Evolutionary conservation across 2,888 invertebrate genomes (phyloP).

Genomic region (Chymomyza procnemis): DNA sequence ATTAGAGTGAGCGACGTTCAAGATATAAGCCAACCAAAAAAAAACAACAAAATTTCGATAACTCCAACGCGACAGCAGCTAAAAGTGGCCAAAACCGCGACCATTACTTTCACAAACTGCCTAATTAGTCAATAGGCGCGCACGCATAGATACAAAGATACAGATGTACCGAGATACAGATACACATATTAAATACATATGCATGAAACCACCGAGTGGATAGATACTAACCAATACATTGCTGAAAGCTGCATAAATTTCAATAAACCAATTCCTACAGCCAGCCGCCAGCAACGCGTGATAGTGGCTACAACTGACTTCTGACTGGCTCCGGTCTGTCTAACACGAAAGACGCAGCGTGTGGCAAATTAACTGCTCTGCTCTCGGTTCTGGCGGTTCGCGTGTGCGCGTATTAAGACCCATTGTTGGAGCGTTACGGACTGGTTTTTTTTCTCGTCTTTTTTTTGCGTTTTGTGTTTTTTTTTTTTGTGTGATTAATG

Average conservation of each 20-base stretch:
- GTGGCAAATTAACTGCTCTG: conserved; percentile 35
- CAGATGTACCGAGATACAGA: background rate
- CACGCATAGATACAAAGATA: background rate
- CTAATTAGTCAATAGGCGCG: conserved; percentile 61
- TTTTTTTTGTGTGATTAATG: conserved; percentile 61
- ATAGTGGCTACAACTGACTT: background rate
- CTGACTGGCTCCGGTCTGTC: conserved; percentile 56
- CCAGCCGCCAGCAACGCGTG: background rate
- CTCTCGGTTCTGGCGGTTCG: background rate
- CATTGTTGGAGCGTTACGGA: background rate
- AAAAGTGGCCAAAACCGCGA: conserved; percentile 17
- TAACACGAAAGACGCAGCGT: conserved; percentile 38
- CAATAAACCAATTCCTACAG: conserved; percentile 38
- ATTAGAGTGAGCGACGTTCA: conserved; percentile 1
- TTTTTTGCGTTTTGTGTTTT: background rate
- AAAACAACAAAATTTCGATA: background rate
- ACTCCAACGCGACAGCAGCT: background rate
- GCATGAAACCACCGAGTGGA: background rate
- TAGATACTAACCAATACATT: conserved; percentile 25
- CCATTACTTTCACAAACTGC: conserved; percentile 71
- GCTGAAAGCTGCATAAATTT: conserved; percentile 58
- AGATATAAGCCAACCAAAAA: background rate
- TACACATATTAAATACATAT: background rate
- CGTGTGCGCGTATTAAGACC: conserved; percentile 8
- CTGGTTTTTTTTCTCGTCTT: background rate